These are phyloP conservation scores for Chaetops frenatus DNA, from an alignment of 2,113 vertebrate genomes.

Conservation along the genomic window DNA sequence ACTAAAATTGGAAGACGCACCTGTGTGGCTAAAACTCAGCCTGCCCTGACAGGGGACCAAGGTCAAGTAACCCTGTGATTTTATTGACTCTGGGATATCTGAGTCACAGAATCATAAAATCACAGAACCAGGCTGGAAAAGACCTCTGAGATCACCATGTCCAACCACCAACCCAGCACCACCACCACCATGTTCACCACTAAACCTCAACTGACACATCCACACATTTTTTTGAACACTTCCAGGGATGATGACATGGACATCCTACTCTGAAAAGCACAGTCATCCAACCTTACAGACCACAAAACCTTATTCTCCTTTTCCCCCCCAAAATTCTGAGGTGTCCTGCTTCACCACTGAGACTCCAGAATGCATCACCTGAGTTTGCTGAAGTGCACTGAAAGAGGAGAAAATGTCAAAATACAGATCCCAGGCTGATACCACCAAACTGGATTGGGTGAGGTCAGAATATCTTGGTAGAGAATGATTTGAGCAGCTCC, in stretches of 20 bases:
- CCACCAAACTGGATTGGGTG: not conserved
- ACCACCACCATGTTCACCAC: not conserved
- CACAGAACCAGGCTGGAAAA: not conserved
- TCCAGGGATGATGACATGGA: not conserved
- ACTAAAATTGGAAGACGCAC: not conserved
- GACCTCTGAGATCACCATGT: not conserved
- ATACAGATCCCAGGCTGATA: not conserved
- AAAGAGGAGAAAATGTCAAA: not conserved
- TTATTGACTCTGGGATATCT: not conserved
- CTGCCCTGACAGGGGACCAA: not conserved
- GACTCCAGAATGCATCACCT: not conserved
- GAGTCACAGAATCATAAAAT: not conserved
- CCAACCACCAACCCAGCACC: not conserved
- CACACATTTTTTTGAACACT: not conserved
- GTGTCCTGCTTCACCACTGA: not conserved
- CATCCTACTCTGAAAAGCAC: not conserved
- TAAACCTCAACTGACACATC: not conserved
- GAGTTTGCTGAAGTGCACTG: not conserved
- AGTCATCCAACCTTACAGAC: not conserved
- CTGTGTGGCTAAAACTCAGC: accelerated
- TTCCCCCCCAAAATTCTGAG: not conserved
- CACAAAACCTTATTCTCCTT: not conserved
- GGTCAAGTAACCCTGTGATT: not conserved
- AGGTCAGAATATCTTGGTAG: not conserved
- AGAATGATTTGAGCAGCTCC: not conserved